Evolutionary conservation across 2,888 invertebrate genomes (phyloP).

Genomic region (Corythucha ciliata): DNA sequence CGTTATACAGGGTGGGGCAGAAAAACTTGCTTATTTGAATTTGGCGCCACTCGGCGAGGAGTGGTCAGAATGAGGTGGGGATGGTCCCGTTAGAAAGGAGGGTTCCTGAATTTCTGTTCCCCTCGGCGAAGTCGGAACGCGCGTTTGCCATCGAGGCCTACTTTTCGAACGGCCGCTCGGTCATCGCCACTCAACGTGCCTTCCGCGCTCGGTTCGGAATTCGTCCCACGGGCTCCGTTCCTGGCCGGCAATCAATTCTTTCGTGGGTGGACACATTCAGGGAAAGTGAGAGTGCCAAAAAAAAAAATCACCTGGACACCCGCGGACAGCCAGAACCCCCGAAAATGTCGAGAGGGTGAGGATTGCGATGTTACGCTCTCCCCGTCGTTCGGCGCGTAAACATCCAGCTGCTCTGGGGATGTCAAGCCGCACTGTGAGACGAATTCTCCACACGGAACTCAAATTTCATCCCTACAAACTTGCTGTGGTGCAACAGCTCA

Average conservation of each 20-base stretch:
- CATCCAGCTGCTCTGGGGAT: too few species aligned
- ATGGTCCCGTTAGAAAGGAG: too few species aligned
- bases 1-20: too few species aligned
- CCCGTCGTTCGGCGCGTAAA: too few species aligned
- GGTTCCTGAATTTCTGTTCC: constrained; percentile 1
- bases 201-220: constrained; percentile 5
- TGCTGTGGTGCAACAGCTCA: not conserved
- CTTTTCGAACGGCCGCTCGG: not conserved
- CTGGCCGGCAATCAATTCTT: constrained; percentile 15
- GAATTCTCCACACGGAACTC: too few species aligned
- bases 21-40: too few species aligned
- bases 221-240: constrained; percentile 5
- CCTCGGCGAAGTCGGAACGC: not conserved
- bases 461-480: not conserved
- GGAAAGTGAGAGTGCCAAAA: constrained; percentile 8
- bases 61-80: too few species aligned
- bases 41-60: too few species aligned
- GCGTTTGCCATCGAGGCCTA: not conserved
- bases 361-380: too few species aligned
- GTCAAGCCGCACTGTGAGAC: too few species aligned
- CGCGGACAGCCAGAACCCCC: constrained; percentile 5
- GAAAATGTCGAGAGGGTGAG: constrained; percentile 11
- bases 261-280: constrained; percentile 12
- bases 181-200: not conserved
- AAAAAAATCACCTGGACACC: not conserved